phyloP scores from a whole-genome alignment of 2,113 vertebrate genomes.

The Saiga tatarica region DNA sequence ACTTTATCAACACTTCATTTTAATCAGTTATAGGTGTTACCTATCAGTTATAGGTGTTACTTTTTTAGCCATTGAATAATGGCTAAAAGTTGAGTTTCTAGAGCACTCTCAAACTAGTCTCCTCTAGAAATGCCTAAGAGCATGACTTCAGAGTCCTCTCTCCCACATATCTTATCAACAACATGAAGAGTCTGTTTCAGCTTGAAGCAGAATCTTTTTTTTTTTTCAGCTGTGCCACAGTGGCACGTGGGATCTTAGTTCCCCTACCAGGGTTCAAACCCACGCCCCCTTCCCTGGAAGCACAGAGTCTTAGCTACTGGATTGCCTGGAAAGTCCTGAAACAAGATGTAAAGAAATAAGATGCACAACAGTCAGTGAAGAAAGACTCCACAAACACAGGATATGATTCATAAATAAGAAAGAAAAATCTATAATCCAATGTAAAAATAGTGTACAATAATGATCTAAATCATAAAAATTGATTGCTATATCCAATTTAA shows the following conservation, averaged over 20 bases:
- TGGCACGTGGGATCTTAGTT: background rate
- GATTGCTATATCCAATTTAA: background rate
- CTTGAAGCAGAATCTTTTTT: background rate
- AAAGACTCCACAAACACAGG: background rate
- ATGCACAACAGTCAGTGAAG: background rate
- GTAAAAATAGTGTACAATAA: background rate
- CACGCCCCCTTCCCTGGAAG: background rate
- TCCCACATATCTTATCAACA: background rate
- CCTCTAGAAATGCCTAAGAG: background rate
- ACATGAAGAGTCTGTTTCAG: background rate
- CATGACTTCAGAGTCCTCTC: background rate
- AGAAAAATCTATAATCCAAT: background rate
- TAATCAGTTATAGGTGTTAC: background rate
- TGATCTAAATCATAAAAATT: background rate
- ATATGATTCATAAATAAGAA: background rate
- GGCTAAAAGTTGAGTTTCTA: conserved; percentile 27
- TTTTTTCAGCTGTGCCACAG: background rate
- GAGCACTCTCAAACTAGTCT: background rate
- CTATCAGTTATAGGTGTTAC: background rate
- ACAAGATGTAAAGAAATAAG: background rate
- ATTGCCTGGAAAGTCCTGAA: background rate
- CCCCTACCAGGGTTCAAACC: background rate
- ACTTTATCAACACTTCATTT: conserved; percentile 19
- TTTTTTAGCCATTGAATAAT: conserved; percentile 8
- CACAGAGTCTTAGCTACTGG: background rate